These are phyloP conservation scores for Pardalotus punctatus DNA, from an alignment of 2,113 vertebrate species.

Conservation along the genomic window DNA sequence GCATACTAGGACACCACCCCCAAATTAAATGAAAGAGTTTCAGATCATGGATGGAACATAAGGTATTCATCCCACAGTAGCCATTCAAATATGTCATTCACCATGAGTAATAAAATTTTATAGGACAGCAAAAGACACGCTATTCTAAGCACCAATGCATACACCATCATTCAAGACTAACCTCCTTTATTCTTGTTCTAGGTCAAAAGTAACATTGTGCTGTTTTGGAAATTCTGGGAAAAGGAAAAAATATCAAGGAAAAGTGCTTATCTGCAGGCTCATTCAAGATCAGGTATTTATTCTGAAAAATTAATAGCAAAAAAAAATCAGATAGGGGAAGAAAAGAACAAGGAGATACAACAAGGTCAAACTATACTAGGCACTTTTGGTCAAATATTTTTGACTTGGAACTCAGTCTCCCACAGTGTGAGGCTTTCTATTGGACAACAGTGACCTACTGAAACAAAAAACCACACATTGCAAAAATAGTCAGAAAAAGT, in stretches of 20 bases:
- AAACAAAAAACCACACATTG: neutral
- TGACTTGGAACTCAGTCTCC: neutral
- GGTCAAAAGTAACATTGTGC: neutral
- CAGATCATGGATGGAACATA: conserved; percentile 1
- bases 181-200: neutral
- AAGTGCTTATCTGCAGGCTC: neutral
- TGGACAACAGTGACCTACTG: neutral
- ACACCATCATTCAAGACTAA: neutral
- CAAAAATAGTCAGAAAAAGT: neutral
- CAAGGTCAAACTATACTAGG: neutral
- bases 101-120: conserved; percentile 35
- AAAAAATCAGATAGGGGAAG: neutral
- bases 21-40: neutral
- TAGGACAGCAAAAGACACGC: neutral
- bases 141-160: neutral
- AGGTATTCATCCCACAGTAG: conserved; percentile 12
- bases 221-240: neutral
- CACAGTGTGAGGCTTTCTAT: neutral
- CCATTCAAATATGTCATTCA: conserved; percentile 4
- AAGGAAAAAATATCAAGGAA: too few species aligned
- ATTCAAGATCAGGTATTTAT: neutral
- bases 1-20: neutral
- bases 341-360: neutral
- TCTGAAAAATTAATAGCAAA: neutral
- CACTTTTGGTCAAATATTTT: neutral